Evolutionary conservation across 2,113 vertebrate genomes (phyloP).

Genomic region (Colaptes auratus): DNA sequence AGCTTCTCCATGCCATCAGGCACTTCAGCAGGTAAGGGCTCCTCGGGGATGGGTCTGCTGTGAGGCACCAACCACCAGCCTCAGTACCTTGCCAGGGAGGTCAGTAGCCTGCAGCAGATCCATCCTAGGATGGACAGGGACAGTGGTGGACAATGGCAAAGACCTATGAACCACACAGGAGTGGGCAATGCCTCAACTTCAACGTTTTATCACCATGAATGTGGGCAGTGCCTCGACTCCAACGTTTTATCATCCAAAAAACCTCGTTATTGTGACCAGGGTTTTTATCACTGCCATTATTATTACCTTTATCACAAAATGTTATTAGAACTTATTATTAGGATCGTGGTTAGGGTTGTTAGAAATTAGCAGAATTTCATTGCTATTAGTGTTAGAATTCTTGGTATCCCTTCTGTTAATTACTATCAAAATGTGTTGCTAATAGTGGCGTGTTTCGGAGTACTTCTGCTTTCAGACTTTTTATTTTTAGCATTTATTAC

Average conservation of each 20-base stretch:
- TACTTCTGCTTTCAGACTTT: too few species aligned
- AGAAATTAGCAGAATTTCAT: too few species aligned
- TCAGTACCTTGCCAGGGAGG: neutral
- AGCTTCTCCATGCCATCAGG: fast-evolving
- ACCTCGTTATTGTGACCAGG: neutral
- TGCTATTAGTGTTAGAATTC: too few species aligned
- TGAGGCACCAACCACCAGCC: too few species aligned
- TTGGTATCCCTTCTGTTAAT: too few species aligned
- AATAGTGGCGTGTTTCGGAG: neutral
- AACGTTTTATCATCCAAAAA: neutral
- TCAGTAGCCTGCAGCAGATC: fast-evolving
- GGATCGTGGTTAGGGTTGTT: neutral
- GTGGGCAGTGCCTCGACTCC: too few species aligned
- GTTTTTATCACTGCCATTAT: too few species aligned
- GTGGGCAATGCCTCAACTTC: neutral
- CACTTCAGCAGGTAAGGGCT: neutral
- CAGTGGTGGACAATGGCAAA: neutral
- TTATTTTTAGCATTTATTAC: neutral
- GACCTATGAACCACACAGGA: neutral
- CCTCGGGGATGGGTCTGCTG: fast-evolving
- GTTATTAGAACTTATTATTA: neutral
- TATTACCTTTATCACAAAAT: neutral
- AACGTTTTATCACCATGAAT: neutral
- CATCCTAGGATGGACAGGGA: too few species aligned
- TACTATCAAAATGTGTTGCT: neutral